phyloP scores from a whole-genome alignment of 2,797 vertebrate species.

The Morus bassanus region DNA sequence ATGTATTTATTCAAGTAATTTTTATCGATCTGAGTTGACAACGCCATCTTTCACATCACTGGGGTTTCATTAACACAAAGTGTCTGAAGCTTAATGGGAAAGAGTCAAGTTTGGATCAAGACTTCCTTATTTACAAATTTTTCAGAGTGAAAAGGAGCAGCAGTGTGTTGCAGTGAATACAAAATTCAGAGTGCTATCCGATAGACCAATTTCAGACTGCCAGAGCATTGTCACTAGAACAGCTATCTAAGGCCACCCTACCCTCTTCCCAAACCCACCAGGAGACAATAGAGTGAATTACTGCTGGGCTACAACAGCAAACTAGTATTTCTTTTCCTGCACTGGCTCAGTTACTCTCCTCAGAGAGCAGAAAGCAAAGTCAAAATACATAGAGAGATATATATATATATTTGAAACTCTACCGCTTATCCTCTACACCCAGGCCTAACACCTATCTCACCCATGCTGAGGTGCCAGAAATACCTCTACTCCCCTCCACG shows the following conservation, averaged over 20 bases:
- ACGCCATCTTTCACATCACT: not conserved
- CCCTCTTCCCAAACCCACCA: not conserved
- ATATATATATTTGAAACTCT: not conserved
- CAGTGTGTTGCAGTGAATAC: not conserved
- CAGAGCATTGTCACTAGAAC: not conserved
- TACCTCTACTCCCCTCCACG: fast-evolving
- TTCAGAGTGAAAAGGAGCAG: not conserved
- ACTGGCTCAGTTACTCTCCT: not conserved
- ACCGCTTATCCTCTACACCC: not conserved
- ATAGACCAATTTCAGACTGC: not conserved
- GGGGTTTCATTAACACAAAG: not conserved
- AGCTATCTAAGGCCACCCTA: not conserved
- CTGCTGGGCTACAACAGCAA: not conserved
- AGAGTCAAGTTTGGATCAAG: not conserved
- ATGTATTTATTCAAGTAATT: not conserved
- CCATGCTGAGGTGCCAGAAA: not conserved
- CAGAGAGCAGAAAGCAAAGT: not conserved
- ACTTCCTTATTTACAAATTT: not conserved
- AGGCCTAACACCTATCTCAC: not conserved
- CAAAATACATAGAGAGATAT: not conserved
- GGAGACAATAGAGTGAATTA: not conserved
- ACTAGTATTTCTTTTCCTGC: not conserved
- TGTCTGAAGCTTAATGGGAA: not conserved
- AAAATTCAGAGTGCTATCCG: not conserved
- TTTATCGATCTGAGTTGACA: not conserved